A percentile compares a stretch with the other conserved stretches of the same genome.
These are phyloP conservation scores for Accipiter cooperii DNA, from an alignment of 2,113 vertebrate genomes.

Conservation along the genomic window DNA sequence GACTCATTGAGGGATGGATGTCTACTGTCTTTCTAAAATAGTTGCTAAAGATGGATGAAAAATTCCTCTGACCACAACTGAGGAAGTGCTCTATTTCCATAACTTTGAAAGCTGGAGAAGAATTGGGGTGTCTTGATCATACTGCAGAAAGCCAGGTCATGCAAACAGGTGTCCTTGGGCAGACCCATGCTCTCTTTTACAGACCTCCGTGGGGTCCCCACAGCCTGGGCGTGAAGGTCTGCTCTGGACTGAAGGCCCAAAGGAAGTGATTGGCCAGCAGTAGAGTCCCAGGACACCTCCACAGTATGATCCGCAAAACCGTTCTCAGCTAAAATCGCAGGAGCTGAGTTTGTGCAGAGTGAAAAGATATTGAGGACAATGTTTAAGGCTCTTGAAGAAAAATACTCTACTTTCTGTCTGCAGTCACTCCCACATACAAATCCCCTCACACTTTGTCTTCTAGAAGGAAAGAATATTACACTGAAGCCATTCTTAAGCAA, in stretches of 20 bases:
- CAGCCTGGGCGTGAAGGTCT: background rate
- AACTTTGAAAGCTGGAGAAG: background rate
- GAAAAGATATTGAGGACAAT: background rate
- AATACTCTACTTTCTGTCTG: background rate
- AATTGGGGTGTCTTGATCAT: background rate
- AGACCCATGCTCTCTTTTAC: background rate
- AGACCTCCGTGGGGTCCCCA: background rate
- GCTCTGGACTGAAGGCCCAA: background rate
- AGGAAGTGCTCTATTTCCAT: background rate
- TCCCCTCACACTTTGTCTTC: background rate
- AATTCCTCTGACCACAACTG: background rate
- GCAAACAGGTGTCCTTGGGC: background rate
- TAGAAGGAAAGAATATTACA: constrained; percentile 8
- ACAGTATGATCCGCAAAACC: background rate
- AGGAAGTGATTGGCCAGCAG: background rate
- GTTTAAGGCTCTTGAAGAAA: background rate
- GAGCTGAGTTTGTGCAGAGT: background rate
- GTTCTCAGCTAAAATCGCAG: background rate
- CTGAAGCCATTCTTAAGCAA: background rate
- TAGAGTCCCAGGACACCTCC: background rate
- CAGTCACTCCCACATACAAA: background rate
- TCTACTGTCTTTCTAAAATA: background rate
- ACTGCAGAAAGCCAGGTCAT: background rate
- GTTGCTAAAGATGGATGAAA: background rate
- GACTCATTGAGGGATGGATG: background rate